phyloP scores from a whole-genome alignment of 2,888 invertebrate species.

The Pseudococcus jackbeardsleyi region DNA sequence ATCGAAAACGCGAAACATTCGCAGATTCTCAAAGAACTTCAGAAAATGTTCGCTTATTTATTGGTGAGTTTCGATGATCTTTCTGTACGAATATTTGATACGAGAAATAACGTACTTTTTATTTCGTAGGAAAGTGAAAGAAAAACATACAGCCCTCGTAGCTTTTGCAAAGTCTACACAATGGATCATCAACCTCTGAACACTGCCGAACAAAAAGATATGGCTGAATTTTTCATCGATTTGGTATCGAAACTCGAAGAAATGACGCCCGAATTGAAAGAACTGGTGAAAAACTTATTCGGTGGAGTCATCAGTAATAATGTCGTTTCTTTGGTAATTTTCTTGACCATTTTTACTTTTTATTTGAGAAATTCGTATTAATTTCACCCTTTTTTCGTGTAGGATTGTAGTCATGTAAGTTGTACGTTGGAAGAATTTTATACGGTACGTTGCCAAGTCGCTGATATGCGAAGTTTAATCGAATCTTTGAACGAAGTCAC shows the following conservation, averaged over 20 bases:
- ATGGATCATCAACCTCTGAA: slow-evolving; percentile 97
- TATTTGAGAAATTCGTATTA: background rate
- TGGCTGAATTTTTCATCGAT: slow-evolving; percentile 98
- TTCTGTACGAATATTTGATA: background rate
- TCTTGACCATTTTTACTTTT: slow-evolving; percentile 65
- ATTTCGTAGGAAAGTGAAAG: slow-evolving; percentile 87
- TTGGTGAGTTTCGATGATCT: slow-evolving; percentile 72
- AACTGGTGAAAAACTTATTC: slow-evolving; percentile 89
- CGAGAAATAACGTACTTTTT: background rate
- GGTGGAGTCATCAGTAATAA: slow-evolving; percentile 96
- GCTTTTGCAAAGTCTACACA: slow-evolving; percentile 93
- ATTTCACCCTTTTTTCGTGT: slow-evolving; percentile 60
- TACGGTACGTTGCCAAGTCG: slow-evolving; percentile 95
- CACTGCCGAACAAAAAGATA: slow-evolving; percentile 97
- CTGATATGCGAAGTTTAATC: slow-evolving; percentile 95
- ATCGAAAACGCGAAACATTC: slow-evolving; percentile 82
- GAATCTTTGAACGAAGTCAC: slow-evolving; percentile 97
- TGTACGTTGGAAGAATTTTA: slow-evolving; percentile 96
- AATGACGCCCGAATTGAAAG: slow-evolving; percentile 92
- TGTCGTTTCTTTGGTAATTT: slow-evolving; percentile 86
- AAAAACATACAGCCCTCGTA: slow-evolving; percentile 94
- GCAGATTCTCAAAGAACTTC: slow-evolving; percentile 86
- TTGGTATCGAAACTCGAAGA: slow-evolving; percentile 95
- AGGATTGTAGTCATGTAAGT: slow-evolving; percentile 96
- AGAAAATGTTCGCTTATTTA: slow-evolving; percentile 95